Percentiles rank a stretch among this genome's conserved stretches.
phyloP scores from a whole-genome alignment of 2,797 vertebrate species.

The Tiaroga cobitis region DNA sequence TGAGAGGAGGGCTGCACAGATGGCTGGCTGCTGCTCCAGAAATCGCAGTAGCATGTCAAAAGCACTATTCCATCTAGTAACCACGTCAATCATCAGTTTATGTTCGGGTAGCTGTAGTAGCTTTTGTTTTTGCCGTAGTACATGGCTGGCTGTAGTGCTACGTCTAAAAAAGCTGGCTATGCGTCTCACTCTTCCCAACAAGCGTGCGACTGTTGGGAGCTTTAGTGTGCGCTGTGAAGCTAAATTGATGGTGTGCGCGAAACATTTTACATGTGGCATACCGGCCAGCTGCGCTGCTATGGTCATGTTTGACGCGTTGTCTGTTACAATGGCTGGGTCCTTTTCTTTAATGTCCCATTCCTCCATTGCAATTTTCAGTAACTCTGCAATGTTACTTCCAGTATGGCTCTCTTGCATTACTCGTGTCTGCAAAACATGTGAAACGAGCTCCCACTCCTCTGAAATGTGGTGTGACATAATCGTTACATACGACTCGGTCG shows the following conservation, averaged over 20 bases:
- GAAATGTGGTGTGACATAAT: not conserved
- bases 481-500: not conserved
- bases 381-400: conserved; percentile 25
- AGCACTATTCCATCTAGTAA: no score
- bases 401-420: conserved; percentile 46
- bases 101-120: not conserved
- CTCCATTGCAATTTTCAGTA: not conserved
- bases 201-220: not conserved
- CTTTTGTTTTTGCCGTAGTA: not conserved
- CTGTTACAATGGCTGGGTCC: conserved; percentile 41
- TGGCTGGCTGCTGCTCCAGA: conserved; percentile 25
- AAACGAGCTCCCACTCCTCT: not conserved
- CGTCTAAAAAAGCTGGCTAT: conserved; percentile 30
- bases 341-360: conserved; percentile 36
- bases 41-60: conserved; percentile 14
- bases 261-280: conserved; percentile 11
- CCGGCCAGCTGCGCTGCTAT: conserved; percentile 2
- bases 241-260: conserved; percentile 26
- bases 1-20: conserved; percentile 29
- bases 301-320: conserved; percentile 47
- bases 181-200: conserved; percentile 21
- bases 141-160: not conserved
- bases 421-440: conserved; percentile 46
- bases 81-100: no score
- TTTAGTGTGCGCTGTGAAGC: conserved; percentile 36